A percentile compares a stretch with the other conserved stretches of the same genome.
These are phyloP conservation scores for Apodemus sylvaticus DNA, from an alignment of 2,113 vertebrate species.

Conservation along the genomic window DNA sequence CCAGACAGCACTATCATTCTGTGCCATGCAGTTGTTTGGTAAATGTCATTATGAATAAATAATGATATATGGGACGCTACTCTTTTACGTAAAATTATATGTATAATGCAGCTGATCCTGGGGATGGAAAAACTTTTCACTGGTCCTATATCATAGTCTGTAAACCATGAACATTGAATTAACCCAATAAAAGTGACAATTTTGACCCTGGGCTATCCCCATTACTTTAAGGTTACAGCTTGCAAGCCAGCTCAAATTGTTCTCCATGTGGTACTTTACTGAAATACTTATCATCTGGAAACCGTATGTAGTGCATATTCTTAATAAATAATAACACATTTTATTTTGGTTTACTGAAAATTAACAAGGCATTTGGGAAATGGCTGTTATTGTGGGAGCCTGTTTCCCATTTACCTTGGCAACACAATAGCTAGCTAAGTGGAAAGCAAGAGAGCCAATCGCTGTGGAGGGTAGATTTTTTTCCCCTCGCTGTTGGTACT, in stretches of 20 bases:
- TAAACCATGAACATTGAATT: conserved; percentile 77
- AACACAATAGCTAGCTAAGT: conserved; percentile 82
- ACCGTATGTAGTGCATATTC: conserved; percentile 84
- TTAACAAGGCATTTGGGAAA: conserved; percentile 88
- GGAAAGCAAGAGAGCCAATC: conserved; percentile 79
- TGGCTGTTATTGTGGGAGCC: conserved; percentile 84
- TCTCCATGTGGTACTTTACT: conserved; percentile 80
- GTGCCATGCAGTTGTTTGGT: conserved; percentile 61
- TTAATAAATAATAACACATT: conserved; percentile 89
- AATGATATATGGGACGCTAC: conserved; percentile 49
- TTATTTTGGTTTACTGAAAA: conserved; percentile 90
- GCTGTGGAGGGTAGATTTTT: conserved; percentile 6
- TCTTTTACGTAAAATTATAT: conserved; percentile 69
- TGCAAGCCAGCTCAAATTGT: conserved; percentile 81
- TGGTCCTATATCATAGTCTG: conserved; percentile 69
- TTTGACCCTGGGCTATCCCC: conserved; percentile 75
- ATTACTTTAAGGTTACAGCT: conserved; percentile 78
- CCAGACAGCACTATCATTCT: conserved; percentile 54
- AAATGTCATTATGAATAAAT: conserved; percentile 79
- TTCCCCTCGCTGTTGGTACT: conserved; percentile 77
- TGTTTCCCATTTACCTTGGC: conserved; percentile 86
- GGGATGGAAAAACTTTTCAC: conserved; percentile 64
- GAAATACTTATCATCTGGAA: conserved; percentile 87
- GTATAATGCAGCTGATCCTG: conserved; percentile 71
- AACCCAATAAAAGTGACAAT: conserved; percentile 80